Conservation (phyloP, 2,113 vertebrate genomes). For the Larimichthys crocea region DNA sequence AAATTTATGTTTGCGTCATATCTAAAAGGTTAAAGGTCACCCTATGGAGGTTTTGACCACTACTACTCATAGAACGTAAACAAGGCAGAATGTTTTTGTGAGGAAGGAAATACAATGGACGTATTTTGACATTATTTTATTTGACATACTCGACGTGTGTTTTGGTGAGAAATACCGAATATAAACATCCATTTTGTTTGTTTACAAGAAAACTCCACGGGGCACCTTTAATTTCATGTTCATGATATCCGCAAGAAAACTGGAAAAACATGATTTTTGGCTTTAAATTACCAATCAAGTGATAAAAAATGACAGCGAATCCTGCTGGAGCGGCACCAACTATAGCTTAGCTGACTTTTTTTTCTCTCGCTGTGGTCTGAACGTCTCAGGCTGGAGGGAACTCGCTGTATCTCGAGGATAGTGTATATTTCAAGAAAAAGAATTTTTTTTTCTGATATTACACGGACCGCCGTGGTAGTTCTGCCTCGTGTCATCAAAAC, state of each 20-base stretch:
- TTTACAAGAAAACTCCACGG: not conserved
- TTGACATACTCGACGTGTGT: not conserved
- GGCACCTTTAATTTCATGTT: constrained; percentile 3
- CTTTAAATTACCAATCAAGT: not conserved
- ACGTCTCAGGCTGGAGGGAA: not conserved
- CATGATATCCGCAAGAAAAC: not conserved
- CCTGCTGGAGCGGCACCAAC: not conserved
- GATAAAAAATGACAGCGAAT: not conserved
- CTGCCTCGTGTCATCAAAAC: not conserved
- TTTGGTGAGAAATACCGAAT: not conserved
- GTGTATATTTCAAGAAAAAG: not conserved
- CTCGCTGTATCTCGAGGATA: not conserved
- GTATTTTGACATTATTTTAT: too few relatives aligned
- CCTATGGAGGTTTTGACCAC: too few relatives aligned
- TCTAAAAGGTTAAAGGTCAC: too few relatives aligned
- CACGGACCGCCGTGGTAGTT: not conserved
- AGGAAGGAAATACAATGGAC: not conserved
- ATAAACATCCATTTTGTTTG: not conserved
- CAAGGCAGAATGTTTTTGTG: not conserved
- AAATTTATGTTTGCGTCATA: too few relatives aligned
- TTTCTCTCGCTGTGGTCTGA: not conserved
- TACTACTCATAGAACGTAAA: too few relatives aligned
- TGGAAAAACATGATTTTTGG: not conserved
- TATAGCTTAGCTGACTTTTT: not conserved
- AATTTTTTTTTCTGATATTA: not conserved